Evolutionary conservation across 1,140 invertebrate species (phyloP).

Genomic region (Formica exsecta): DNA sequence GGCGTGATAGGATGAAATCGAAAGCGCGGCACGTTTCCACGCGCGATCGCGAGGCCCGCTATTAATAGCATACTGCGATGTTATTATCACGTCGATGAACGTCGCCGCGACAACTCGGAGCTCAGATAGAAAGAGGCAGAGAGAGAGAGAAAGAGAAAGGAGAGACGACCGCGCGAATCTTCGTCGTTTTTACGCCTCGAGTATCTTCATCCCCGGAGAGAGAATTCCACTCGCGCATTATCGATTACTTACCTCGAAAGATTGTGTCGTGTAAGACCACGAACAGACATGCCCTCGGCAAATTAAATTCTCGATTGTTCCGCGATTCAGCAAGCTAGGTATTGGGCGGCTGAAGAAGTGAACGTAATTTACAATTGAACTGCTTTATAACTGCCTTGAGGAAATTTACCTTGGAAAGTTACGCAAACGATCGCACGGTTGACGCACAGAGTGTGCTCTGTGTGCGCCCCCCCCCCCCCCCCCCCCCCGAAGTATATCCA

Average conservation of each 20-base stretch:
- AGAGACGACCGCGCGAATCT: not conserved
- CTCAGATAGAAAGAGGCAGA: not conserved
- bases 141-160: not conserved
- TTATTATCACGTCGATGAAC: constrained; percentile 68
- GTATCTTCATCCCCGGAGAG: not conserved
- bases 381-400: not conserved
- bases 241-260: constrained; percentile 42
- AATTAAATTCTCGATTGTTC: constrained; percentile 42
- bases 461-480: not conserved
- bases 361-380: constrained; percentile 13
- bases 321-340: constrained; percentile 10
- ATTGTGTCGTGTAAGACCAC: constrained; percentile 17
- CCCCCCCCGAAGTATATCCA: not conserved
- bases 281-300: constrained; percentile 16
- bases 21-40: constrained; percentile 71
- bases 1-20: constrained; percentile 71
- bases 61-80: constrained; percentile 71
- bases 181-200: not conserved
- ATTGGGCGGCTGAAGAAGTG: not conserved
- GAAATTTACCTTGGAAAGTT: not conserved
- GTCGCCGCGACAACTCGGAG: constrained; percentile 15
- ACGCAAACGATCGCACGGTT: not conserved
- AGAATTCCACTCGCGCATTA: not conserved
- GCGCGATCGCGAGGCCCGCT: constrained; percentile 61
- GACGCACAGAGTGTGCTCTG: not conserved